Conservation (phyloP, 2,113 vertebrate genomes). For the Lanius collurio region DNA sequence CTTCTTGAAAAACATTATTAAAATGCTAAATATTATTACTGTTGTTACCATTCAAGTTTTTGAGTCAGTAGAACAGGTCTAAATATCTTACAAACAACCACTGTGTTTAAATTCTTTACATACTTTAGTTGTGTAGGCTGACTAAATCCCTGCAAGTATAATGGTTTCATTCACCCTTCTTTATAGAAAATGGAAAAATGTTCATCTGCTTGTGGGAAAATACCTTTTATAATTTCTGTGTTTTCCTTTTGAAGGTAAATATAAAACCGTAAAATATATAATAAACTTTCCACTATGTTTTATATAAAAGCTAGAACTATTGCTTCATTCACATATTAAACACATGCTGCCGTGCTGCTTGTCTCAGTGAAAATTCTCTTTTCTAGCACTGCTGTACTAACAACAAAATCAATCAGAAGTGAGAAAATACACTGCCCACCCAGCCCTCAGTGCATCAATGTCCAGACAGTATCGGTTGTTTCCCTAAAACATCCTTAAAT, state of each 20-base stretch:
- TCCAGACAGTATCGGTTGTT: background rate
- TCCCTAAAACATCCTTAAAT: background rate
- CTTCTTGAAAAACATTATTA: background rate
- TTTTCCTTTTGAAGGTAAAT: background rate
- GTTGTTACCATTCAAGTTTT: background rate
- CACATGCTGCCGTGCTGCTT: background rate
- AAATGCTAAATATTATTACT: background rate
- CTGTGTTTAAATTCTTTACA: slow-evolving; percentile 6
- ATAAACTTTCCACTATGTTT: background rate
- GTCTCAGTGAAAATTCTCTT: background rate
- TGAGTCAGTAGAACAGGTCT: background rate
- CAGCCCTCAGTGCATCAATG: background rate
- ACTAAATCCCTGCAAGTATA: background rate
- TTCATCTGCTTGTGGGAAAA: background rate
- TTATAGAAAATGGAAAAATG: background rate
- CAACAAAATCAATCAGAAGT: background rate
- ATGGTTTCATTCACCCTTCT: background rate
- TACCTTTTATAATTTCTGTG: background rate
- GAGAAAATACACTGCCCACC: background rate
- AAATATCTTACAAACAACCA: background rate
- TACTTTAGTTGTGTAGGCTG: background rate
- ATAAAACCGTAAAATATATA: background rate
- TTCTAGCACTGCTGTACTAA: background rate
- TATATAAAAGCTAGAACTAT: background rate
- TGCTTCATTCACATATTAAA: background rate